A percentile compares a stretch with the other conserved stretches of the same genome.
These are phyloP conservation scores for Chaetophractus vellerosus DNA, from an alignment of 2,797 vertebrate genomes.

Conservation along the genomic window DNA sequence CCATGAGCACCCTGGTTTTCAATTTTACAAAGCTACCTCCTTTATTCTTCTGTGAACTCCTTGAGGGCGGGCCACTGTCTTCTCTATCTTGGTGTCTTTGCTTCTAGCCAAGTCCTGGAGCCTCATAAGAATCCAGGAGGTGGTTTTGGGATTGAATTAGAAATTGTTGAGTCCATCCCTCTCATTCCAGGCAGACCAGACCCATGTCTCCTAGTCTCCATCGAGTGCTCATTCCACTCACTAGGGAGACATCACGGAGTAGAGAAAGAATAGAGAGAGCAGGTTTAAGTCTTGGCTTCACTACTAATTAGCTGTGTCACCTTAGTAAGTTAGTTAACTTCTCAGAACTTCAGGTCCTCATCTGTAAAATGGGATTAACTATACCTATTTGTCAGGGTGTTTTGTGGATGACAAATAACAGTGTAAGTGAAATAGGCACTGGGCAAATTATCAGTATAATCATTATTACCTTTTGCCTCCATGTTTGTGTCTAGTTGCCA, in stretches of 20 bases:
- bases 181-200: neutral
- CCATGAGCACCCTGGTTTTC: neutral
- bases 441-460: neutral
- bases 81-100: neutral
- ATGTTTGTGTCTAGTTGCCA: neutral
- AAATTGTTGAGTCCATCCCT: neutral
- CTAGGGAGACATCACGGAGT: neutral
- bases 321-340: neutral
- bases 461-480: neutral
- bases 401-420: constrained; percentile 28
- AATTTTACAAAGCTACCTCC: neutral
- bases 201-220: neutral
- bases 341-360: neutral
- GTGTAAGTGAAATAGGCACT: neutral
- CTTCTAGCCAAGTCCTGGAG: neutral
- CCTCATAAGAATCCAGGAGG: neutral
- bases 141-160: neutral
- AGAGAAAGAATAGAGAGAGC: neutral
- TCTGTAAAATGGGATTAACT: neutral
- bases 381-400: neutral
- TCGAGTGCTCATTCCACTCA: neutral
- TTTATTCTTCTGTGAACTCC: neutral
- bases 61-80: neutral
- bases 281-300: neutral
- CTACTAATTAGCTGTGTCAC: neutral